Evolutionary conservation across 2,113 vertebrate genomes (phyloP), one percentile per base, ranked within the genome.

Genomic region (Salvator merianae): DNA sequence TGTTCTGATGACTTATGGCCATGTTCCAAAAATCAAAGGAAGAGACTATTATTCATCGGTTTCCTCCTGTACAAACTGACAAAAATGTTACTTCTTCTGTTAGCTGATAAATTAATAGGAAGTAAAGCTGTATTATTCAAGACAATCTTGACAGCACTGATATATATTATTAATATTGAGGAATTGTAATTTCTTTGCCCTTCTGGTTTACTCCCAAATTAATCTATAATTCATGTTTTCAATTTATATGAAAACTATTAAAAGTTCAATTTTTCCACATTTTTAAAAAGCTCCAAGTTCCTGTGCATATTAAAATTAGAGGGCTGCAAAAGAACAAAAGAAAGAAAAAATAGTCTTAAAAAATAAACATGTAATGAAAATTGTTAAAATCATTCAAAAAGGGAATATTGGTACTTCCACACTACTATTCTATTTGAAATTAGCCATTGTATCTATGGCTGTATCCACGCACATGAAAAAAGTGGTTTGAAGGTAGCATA

Each of bases 181-280:
- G 26, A 77, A 24, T 9, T 28, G 12, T 47, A 83, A 66, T 50
- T 32, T 43, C 28, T 74, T 74, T 34, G 2, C 59, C 62, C 34
- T 40, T 55, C 36, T 84, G 55, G 74, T 78, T 91, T 83, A 78
- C 84, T 55, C 53, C 79, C 24, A 71, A 30, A 40, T 84, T 83
- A 88, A 78, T 78, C 59, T 2, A 30, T 76, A 76, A 83, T 79
- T 10, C 4, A 0, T 50, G 62, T 73, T 81, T 90, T 87, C 4
- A 73, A 40, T 87, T 75, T 83, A 65, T 76, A 63, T 79, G 38
- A 66, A 22, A 38, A 40, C 6, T 77, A 76, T 85, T 79, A 87
- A 69, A 3, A 55, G 18, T 34, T 69, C 12, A 87, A 53, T 43
- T 76, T 12, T 86, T 81, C 69, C n/a, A 47, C 79, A 0, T 8